A percentile compares a stretch with the other conserved stretches of the same genome.
Conservation (phyloP, 1,140 invertebrate species). For the Meloidogyne hapla region DNA sequence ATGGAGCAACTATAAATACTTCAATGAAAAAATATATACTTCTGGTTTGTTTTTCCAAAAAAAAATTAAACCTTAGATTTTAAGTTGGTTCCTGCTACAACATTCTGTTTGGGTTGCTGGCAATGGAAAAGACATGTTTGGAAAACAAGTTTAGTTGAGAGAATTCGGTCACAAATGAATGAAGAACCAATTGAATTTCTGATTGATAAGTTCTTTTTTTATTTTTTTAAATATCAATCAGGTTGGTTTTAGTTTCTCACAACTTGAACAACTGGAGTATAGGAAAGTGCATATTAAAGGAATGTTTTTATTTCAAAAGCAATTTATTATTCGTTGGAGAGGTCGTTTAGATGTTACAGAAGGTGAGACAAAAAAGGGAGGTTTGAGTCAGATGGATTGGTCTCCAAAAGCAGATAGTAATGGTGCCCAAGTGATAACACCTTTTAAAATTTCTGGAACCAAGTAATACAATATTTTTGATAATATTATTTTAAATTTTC, state of each 20-base stretch:
- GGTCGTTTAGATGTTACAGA: background rate
- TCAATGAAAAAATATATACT: background rate
- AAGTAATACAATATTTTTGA: background rate
- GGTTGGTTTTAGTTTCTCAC: background rate
- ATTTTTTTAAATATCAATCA: background rate
- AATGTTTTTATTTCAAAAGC: background rate
- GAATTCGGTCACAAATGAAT: background rate
- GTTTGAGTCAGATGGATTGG: background rate
- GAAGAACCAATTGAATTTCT: conserved; percentile 18
- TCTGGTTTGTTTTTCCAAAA: background rate
- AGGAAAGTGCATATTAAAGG: conserved; percentile 13
- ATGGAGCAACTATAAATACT: background rate
- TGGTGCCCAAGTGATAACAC: background rate
- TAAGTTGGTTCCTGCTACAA: conserved; percentile 20
- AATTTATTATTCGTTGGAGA: conserved; percentile 19
- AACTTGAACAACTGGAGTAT: conserved; percentile 14
- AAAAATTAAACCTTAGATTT: background rate
- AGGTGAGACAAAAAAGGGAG: background rate
- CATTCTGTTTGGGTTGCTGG: conserved; percentile 33
- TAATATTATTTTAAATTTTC: background rate
- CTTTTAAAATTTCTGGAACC: background rate
- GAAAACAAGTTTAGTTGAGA: conserved; percentile 28
- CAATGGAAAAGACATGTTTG: conserved; percentile 29
- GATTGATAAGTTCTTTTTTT: conserved; percentile 7
- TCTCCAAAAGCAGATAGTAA: background rate